A percentile compares a stretch with the other conserved stretches of the same genome.
These are phyloP conservation scores for Chrysogorgia sp. DNA, from an alignment of 92 coral and sea anemone species.

Conservation along the genomic window DNA sequence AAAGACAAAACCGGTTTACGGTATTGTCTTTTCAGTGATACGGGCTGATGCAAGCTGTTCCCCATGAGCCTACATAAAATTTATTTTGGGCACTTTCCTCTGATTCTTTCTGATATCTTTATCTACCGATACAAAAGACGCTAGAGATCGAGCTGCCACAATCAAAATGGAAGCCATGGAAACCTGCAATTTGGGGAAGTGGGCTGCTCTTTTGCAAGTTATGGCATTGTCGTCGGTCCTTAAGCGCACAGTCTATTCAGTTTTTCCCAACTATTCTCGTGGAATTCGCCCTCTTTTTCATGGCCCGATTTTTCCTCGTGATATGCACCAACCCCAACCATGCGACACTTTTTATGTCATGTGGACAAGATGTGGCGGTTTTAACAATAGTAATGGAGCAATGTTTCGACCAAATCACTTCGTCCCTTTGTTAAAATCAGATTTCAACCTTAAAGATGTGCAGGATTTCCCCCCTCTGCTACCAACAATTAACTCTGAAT, in stretches of 20 bases:
- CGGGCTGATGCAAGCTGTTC: too few species aligned
- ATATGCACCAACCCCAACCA: background rate
- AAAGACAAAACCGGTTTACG: too few species aligned
- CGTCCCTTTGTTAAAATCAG: slow-evolving; percentile 26
- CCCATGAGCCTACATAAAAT: too few species aligned
- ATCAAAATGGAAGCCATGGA: slow-evolving; percentile 55
- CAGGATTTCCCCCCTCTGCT: background rate
- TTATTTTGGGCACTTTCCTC: too few species aligned
- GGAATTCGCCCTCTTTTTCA: slow-evolving; percentile 47
- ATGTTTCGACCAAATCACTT: slow-evolving; percentile 61
- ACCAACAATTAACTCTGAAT: too few species aligned
- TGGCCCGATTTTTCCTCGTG: slow-evolving; percentile 46
- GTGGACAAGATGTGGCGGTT: slow-evolving; percentile 56
- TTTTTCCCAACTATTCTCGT: slow-evolving; percentile 38
- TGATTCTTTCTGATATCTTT: background rate
- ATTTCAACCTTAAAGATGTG: background rate
- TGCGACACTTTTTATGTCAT: slow-evolving; percentile 36
- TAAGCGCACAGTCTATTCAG: slow-evolving; percentile 47
- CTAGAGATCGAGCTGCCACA: slow-evolving; percentile 41
- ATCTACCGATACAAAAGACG: background rate
- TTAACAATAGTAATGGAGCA: slow-evolving; percentile 61
- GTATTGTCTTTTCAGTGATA: too few species aligned
- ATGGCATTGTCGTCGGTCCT: slow-evolving; percentile 57
- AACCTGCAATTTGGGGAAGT: slow-evolving; percentile 41
- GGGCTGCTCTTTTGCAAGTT: slow-evolving; percentile 54